These are phyloP conservation scores for Formicarius rufipectus DNA, from an alignment of 2,113 vertebrate genomes.

Conservation along the genomic window DNA sequence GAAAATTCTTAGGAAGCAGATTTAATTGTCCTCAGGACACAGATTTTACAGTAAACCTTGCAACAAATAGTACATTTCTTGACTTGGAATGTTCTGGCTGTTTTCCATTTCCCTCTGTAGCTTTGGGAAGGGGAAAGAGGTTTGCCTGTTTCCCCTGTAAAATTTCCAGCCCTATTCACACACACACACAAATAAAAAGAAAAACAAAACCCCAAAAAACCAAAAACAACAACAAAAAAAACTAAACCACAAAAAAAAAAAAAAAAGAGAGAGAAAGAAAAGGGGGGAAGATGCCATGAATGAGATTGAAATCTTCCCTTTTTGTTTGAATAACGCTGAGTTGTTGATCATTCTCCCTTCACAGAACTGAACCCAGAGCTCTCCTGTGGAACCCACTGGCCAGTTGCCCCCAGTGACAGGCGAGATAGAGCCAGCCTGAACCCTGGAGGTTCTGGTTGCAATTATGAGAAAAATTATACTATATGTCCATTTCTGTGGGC, in stretches of 20 bases:
- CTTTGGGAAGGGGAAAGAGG: neutral
- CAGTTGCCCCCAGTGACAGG: neutral
- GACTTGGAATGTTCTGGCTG: neutral
- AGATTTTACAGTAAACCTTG: neutral
- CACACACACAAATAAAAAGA: neutral
- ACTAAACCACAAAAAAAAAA: too few relatives aligned
- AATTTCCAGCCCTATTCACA: neutral
- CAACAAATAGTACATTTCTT: neutral
- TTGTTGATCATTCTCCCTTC: neutral
- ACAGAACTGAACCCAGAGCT: neutral
- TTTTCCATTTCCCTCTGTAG: neutral
- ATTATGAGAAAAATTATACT: neutral
- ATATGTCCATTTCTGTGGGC: neutral
- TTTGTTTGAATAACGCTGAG: neutral
- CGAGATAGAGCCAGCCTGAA: neutral
- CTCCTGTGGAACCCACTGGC: neutral
- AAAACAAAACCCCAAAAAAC: too few relatives aligned
- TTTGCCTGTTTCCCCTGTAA: neutral
- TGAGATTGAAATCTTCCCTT: neutral
- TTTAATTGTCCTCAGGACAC: neutral
- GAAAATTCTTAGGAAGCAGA: neutral
- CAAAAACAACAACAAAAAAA: too few relatives aligned
- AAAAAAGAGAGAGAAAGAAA: neutral
- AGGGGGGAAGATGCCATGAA: neutral
- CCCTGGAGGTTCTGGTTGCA: neutral